Evolutionary conservation across 2,113 vertebrate genomes (phyloP), one percentile per base, ranked within the genome.

Genomic region (Ascaphus truei): DNA sequence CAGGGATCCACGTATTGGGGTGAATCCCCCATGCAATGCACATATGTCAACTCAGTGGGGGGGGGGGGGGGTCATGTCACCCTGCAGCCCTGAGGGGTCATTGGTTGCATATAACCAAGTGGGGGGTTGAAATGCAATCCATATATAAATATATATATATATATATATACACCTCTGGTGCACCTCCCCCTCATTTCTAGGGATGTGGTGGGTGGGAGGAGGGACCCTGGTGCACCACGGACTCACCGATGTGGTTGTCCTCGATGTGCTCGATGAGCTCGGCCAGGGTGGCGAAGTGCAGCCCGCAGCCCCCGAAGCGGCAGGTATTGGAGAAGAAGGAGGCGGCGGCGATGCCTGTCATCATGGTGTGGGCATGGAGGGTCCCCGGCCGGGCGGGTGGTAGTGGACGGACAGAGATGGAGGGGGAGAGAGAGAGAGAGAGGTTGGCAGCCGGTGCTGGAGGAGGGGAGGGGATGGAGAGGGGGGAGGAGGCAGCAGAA

Each of bases 261-360:
- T 97, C 94, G 81, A 97, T 97, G 89, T 97, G 94, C 78, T 93
- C 92, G 81, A 97, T 97, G 72, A 97, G 94, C 84, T 96, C 95
- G 66, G 90, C 85, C 88, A 97, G 85, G 69, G 89, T 92, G 68
- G 93, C 91, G 81, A 96, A 96, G 86, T 93, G 92, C 16, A 94
- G 94, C 74, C 95, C 93, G 86, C 95, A 97, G 86, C 92, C 90
- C 68, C 93, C 92, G 83, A 97, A 97, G 52, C 90, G 90, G 89
- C 95, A 97, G 73, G 87, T 87, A 84, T 97, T 97, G 87, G 94
- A 96, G 81, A 97, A 97, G 88, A 97, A 96, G 85, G 94, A 97
- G 86, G 93, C 94, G 81, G 95, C 94, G 83, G 95, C 94, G 90
- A 96, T 95, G 89, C 90, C 92, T 87, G 94, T 95, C 94, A 96